Percentiles rank a stretch among this genome's conserved stretches.
These are phyloP conservation scores for Gallinago paraguaiae DNA, from an alignment of 2,113 vertebrate genomes.

Conservation along the genomic window DNA sequence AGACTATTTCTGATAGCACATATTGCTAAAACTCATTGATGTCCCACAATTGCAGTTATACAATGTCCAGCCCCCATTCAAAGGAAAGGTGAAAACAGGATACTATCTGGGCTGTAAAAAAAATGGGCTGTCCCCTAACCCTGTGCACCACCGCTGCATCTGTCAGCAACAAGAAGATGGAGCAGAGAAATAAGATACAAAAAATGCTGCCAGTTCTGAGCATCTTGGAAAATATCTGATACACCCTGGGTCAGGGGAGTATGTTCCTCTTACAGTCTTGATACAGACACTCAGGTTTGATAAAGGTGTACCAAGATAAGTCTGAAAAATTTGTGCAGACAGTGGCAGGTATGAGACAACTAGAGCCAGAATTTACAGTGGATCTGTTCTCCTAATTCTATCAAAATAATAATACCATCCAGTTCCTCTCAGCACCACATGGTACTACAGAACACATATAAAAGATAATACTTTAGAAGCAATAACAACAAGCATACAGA, in stretches of 20 bases:
- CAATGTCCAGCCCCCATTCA: background rate
- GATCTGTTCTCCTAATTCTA: background rate
- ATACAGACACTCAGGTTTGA: background rate
- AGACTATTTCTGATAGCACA: background rate
- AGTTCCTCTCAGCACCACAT: background rate
- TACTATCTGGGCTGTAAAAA: background rate
- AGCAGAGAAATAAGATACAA: background rate
- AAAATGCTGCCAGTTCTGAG: background rate
- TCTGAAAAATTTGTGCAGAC: background rate
- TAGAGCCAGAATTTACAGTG: background rate
- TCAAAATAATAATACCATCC: background rate
- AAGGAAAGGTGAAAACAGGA: background rate
- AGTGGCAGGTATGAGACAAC: background rate
- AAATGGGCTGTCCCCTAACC: background rate
- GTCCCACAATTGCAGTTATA: background rate
- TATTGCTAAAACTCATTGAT: background rate
- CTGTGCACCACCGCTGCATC: background rate
- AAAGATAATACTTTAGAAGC: background rate
- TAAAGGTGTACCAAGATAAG: background rate
- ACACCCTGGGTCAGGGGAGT: fast-evolving
- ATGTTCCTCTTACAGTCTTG: background rate
- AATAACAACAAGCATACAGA: background rate
- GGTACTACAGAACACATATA: background rate
- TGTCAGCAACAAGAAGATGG: background rate
- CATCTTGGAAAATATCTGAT: background rate